phyloP scores from a whole-genome alignment of 2,888 invertebrate genomes.

The Conomelus anceps region DNA sequence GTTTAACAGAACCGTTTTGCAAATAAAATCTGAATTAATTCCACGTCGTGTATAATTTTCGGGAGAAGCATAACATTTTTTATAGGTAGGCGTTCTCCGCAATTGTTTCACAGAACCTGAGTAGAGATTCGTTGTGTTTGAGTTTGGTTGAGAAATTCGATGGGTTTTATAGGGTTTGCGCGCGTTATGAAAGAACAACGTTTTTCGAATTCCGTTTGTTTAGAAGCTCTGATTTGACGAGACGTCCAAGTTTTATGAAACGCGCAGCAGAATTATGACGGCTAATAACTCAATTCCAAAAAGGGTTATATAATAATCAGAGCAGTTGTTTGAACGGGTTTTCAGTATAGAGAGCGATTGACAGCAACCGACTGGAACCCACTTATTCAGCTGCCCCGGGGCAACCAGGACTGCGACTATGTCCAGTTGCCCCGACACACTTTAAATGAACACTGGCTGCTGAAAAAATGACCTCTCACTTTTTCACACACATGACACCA shows the following conservation, averaged over 20 bases:
- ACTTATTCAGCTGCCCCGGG: neutral
- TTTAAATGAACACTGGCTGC: neutral
- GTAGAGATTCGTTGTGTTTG: neutral
- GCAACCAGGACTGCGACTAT: no score
- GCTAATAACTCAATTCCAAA: neutral
- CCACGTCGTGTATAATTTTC: no score
- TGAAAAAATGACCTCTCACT: neutral
- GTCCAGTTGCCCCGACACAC: neutral
- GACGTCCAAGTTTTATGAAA: neutral
- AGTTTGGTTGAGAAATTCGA: neutral
- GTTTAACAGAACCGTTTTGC: neutral
- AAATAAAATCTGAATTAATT: no score
- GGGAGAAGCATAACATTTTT: no score
- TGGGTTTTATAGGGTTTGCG: neutral
- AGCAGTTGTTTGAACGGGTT: neutral
- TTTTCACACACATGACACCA: neutral
- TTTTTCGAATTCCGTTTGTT: neutral
- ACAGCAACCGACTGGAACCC: neutral
- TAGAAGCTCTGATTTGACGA: neutral
- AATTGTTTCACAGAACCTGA: neutral
- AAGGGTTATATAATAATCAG: neutral
- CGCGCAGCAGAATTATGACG: neutral
- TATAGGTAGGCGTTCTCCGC: no score
- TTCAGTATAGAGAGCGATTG: neutral
- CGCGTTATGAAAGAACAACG: neutral